Percentiles rank a stretch among this genome's conserved stretches.
Conservation (phyloP, 1,140 invertebrate genomes). For the Bombyx mori region ASM3026992v2 NC_085119.1:6519501-6520000, state of each 20-base stretch:
- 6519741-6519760: slow-evolving; percentile 54
- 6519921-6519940: slow-evolving; percentile 57
- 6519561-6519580: slow-evolving; percentile 19
- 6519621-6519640: slow-evolving; percentile 18
- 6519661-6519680: slow-evolving; percentile 26
- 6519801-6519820: slow-evolving; percentile 27
- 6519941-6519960: slow-evolving; percentile 53
- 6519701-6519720: slow-evolving; percentile 13
- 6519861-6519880: slow-evolving; percentile 35
- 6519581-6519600: slow-evolving; percentile 17
- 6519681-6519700: slow-evolving; percentile 9
- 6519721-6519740: slow-evolving; percentile 9
- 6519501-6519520: slow-evolving; percentile 16
- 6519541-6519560: slow-evolving; percentile 16
- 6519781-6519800: slow-evolving; percentile 32
- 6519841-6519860: slow-evolving; percentile 25
- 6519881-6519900: slow-evolving; percentile 42
- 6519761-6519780: slow-evolving; percentile 43
- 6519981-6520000: slow-evolving; percentile 78
- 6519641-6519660: slow-evolving; percentile 17
- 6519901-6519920: slow-evolving; percentile 56
- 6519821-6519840: slow-evolving; percentile 26
- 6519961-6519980: slow-evolving; percentile 75
- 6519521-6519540: slow-evolving; percentile 18
- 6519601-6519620: slow-evolving; percentile 21